These are phyloP conservation scores for Ptycholaimellus sp. DNA, from an alignment of 2,888 invertebrate species.

Conservation along the genomic window DNA sequence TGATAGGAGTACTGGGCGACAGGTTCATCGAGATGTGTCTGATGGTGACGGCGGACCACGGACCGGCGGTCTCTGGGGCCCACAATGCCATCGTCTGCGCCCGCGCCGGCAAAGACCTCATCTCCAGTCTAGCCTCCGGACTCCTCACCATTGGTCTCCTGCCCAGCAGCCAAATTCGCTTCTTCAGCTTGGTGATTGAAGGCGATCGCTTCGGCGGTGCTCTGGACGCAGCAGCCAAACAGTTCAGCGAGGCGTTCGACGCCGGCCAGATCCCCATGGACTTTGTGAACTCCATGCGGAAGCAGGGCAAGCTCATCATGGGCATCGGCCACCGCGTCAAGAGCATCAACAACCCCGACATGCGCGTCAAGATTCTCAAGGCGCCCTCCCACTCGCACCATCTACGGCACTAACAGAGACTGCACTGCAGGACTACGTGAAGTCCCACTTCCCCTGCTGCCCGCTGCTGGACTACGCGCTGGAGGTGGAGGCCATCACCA, in stretches of 20 bases:
- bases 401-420: no score
- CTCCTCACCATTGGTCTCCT: conserved; percentile 82
- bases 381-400: no score
- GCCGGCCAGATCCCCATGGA: conserved; percentile 79
- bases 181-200: no score
- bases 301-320: conserved; percentile 91
- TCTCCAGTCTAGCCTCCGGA: conserved; percentile 81
- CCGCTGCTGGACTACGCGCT: conserved; percentile 83
- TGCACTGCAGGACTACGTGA: no score
- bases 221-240: conserved; percentile 80
- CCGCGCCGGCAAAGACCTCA: conserved; percentile 81
- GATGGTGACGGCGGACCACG: conserved; percentile 94
- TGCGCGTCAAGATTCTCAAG: conserved; percentile 82
- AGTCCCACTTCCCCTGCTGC: no score
- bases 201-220: conserved; percentile 97
- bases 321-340: conserved; percentile 79
- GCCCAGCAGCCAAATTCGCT: no score
- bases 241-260: conserved; percentile 89
- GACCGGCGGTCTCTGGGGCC: conserved; percentile 84
- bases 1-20: no score
- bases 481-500: conserved; percentile 94
- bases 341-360: conserved; percentile 90
- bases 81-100: conserved; percentile 97
- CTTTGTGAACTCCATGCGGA: conserved; percentile 89
- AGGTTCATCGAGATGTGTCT: conserved; percentile 97